Percentiles rank a stretch among this genome's conserved stretches.
phyloP scores from a whole-genome alignment of 2,888 invertebrate genomes.

The Colletes collaris region DNA sequence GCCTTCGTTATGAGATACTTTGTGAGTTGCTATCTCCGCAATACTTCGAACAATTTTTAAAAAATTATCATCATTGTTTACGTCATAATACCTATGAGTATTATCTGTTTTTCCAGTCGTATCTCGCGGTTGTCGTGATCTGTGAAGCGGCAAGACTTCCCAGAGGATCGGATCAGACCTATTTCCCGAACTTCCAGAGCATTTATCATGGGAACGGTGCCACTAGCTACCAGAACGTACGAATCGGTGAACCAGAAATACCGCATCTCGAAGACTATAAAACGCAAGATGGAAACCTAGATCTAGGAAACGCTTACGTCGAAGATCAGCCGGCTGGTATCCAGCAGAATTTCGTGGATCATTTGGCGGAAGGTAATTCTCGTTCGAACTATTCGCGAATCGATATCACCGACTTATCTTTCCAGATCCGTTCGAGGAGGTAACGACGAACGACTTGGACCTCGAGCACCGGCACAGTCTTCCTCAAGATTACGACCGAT shows the following conservation, averaged over 20 bases:
- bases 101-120: slow-evolving; percentile 61
- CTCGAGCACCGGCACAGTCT: slow-evolving; percentile 40
- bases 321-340: slow-evolving; percentile 20
- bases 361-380: slow-evolving; percentile 25
- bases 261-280: not conserved
- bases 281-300: not conserved
- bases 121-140: slow-evolving; percentile 56
- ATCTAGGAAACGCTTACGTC: not conserved
- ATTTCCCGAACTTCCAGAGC: slow-evolving; percentile 72
- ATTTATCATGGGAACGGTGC: slow-evolving; percentile 77
- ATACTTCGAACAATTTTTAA: not conserved
- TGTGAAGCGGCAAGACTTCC: slow-evolving; percentile 73
- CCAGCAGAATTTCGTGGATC: slow-evolving; percentile 9
- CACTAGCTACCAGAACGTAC: slow-evolving; percentile 68
- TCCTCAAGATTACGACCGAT: slow-evolving; percentile 50
- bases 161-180: slow-evolving; percentile 47
- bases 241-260: not conserved
- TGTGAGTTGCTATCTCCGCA: slow-evolving; percentile 63
- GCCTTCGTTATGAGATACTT: slow-evolving; percentile 61
- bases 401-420: not conserved
- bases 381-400: not conserved
- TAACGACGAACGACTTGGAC: slow-evolving; percentile 45
- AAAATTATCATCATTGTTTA: too few relatives aligned
- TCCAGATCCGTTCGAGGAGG: slow-evolving; percentile 33
- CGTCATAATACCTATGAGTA: too few relatives aligned